Base-by-base conservation (phyloP, 1,140 invertebrate species). In the Sinonovacula constricta region DNA sequence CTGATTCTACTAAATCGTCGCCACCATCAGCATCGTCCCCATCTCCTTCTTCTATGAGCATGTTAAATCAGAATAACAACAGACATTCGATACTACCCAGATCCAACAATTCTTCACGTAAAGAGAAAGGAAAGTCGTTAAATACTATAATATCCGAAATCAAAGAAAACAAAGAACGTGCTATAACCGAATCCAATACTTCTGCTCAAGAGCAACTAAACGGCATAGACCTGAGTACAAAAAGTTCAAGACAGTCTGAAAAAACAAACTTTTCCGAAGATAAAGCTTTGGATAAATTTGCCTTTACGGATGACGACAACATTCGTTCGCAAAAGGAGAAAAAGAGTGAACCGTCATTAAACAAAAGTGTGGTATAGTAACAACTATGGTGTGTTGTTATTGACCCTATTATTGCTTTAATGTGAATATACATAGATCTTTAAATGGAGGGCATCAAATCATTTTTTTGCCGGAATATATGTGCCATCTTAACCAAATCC, bases 181-280 rank as follows among this genome's bases (percentile, higher is more conserved):
- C n/a, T n/a, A n/a, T n/a, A n/a, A n/a, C n/a, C n/a, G n/a, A n/a
- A n/a, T n/a, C n/a, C n/a, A n/a, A n/a, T n/a, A n/a, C n/a, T n/a
- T n/a, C n/a, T n/a, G 60, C 63, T 39, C 71, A 74, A 65, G 71
- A 74, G 65, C 71, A 74, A 62, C 22, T 74, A 12, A 74, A 62
- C 36, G 71, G 71, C 24, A 74, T 74, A 14, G 71, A 74, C 56
- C 28, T 74, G 28, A 74, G 71, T 56, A 74, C 71, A n/a, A 74
- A 74, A 56, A 31, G 59, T 65, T 49, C 49, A 14, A 49, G 66
- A 1, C 45, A 68, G 33, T 4, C 1, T 28, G 66, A 56, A 18
- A 68, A 68, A 18, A 34, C 45, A 10, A 53, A 33, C 24, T 49
- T 54, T 1, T 0, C 31, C 1, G 4, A 33, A 31, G 36, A 22